Conservation (phyloP, 2,113 vertebrate genomes). For the Urocynchramus pylzowi region DNA sequence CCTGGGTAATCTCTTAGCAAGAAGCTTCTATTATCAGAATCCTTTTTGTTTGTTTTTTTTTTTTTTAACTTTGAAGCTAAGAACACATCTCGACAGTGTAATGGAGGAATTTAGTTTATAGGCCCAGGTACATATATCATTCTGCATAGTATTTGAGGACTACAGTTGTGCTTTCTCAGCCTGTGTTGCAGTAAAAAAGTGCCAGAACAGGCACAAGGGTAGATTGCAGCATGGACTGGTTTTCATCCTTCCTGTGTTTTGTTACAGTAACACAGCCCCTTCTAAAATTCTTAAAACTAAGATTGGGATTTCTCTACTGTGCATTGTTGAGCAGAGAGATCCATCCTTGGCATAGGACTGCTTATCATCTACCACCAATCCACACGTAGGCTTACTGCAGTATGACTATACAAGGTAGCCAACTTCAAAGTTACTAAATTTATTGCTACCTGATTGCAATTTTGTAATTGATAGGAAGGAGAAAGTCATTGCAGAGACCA, state of each 20-base stretch:
- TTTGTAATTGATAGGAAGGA: background rate
- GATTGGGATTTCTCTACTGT: background rate
- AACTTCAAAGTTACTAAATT: background rate
- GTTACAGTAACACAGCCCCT: background rate
- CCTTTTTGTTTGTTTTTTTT: background rate
- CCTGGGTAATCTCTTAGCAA: background rate
- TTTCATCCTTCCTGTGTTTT: background rate
- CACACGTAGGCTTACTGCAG: accelerated
- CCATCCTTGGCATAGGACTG: background rate
- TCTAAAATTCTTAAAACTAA: background rate
- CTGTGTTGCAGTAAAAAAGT: background rate
- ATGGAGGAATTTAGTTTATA: background rate
- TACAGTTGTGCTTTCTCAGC: background rate
- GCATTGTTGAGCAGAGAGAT: background rate
- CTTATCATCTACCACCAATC: background rate
- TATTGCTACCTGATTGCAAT: background rate
- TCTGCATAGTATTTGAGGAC: background rate
- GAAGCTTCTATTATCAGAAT: background rate
- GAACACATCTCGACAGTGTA: background rate
- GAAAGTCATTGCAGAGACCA: background rate
- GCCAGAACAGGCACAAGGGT: background rate
- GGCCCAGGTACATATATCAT: background rate
- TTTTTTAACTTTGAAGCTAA: background rate
- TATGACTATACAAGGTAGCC: background rate
- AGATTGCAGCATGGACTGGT: background rate